These are phyloP conservation scores for Poicephalus gulielmi DNA, from an alignment of 2,113 vertebrate species.

Conservation along the genomic window DNA sequence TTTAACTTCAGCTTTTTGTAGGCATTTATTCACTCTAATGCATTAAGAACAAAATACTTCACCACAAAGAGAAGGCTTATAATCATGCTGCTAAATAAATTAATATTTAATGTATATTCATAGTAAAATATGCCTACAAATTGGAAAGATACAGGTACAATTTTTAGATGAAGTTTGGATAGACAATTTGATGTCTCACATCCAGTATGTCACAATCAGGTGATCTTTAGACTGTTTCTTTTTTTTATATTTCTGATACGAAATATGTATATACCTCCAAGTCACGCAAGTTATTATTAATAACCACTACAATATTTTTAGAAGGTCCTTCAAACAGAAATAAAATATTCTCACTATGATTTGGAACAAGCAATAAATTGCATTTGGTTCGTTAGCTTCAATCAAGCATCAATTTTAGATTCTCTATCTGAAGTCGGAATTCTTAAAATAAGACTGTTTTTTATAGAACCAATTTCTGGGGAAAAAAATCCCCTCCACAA, in stretches of 20 bases:
- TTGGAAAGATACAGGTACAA: not conserved
- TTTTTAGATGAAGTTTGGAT: not conserved
- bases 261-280: not conserved
- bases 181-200: not conserved
- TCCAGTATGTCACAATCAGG: not conserved
- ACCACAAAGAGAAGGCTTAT: not conserved
- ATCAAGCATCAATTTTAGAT: conserved; percentile 34
- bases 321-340: conserved; percentile 21
- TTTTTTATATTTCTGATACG: not conserved
- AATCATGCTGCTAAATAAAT: not conserved
- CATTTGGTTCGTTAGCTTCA: not conserved
- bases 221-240: not conserved
- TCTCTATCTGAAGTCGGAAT: conserved; percentile 33
- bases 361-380: not conserved
- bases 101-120: not conserved
- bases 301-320: not conserved
- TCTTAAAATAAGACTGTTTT: conserved; percentile 10
- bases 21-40: not conserved
- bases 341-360: not conserved
- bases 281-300: not conserved
- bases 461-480: not conserved
- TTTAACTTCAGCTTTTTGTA: not conserved
- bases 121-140: not conserved
- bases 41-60: not conserved
- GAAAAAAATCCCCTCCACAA: not conserved